Conservation (phyloP, 2,797 vertebrate species). For the Alcedo atthis region DNA sequence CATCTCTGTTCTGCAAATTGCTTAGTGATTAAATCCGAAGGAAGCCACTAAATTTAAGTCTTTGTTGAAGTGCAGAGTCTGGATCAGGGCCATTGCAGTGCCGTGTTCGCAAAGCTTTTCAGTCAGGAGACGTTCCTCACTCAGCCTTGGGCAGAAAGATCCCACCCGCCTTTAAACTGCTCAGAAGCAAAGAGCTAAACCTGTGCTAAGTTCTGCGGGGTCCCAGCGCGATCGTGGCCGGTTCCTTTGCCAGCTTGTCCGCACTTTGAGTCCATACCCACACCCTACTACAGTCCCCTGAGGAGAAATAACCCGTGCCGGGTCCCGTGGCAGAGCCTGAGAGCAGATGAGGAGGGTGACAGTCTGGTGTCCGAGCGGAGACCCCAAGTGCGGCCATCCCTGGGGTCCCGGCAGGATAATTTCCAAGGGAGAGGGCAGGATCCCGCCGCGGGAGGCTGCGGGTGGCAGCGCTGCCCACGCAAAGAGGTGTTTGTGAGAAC, state of each 20-base stretch:
- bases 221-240: accelerated
- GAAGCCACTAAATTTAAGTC: not conserved
- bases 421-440: not conserved
- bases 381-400: not conserved
- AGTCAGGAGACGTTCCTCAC: accelerated
- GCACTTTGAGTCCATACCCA: accelerated
- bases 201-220: not conserved
- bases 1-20: not conserved
- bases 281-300: not conserved
- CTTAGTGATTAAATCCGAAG: not conserved
- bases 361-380: not conserved
- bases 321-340: not conserved
- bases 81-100: not conserved
- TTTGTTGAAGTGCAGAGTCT: not conserved
- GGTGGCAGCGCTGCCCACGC: not conserved
- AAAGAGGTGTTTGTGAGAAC: no score
- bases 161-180: not conserved
- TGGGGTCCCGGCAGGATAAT: accelerated
- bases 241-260: not conserved
- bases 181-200: not conserved
- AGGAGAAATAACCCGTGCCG: accelerated
- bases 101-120: not conserved
- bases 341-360: not conserved
- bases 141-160: not conserved
- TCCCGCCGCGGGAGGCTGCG: not conserved